Percentiles rank a stretch among this genome's conserved stretches.
These are phyloP conservation scores for Loriculus beryllinus DNA, from an alignment of 2,797 vertebrate species.

Conservation along the genomic window DNA sequence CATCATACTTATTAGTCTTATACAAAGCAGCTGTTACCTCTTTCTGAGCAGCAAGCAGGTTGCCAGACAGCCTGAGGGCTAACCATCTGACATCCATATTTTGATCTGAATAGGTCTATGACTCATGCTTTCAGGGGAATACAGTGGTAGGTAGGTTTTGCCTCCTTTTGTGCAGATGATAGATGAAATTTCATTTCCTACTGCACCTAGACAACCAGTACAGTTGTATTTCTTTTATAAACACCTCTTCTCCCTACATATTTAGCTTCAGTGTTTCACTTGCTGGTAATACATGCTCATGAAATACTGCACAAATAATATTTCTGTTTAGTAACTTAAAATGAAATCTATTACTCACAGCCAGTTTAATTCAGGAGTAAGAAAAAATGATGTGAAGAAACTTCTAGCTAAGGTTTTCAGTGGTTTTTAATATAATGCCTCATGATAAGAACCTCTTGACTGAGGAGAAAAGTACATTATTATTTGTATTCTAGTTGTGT, in stretches of 20 bases:
- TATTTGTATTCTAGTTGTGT: neutral
- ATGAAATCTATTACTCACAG: neutral
- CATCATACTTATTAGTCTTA: constrained; percentile 37
- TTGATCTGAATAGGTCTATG: constrained; percentile 32
- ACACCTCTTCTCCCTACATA: neutral
- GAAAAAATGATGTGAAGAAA: neutral
- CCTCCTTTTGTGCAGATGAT: constrained; percentile 28
- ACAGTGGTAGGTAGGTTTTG: neutral
- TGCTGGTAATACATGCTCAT: neutral
- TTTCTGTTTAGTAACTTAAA: neutral
- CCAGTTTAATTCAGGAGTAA: neutral
- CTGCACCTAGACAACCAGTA: constrained; percentile 14
- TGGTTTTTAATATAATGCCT: constrained; percentile 18
- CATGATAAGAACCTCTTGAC: neutral
- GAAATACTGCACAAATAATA: neutral
- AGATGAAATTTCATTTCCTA: constrained; percentile 48
- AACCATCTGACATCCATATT: constrained; percentile 62
- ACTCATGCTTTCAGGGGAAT: constrained; percentile 51
- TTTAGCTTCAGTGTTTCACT: neutral
- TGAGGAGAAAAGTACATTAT: neutral
- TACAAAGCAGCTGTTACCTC: constrained; percentile 44
- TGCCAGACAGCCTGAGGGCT: constrained; percentile 46
- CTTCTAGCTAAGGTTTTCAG: neutral
- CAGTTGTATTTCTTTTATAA: neutral
- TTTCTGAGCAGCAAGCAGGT: constrained; percentile 38